Evolutionary conservation across 2,888 invertebrate species (phyloP).

Genomic region (Mythimna vitellina): DNA sequence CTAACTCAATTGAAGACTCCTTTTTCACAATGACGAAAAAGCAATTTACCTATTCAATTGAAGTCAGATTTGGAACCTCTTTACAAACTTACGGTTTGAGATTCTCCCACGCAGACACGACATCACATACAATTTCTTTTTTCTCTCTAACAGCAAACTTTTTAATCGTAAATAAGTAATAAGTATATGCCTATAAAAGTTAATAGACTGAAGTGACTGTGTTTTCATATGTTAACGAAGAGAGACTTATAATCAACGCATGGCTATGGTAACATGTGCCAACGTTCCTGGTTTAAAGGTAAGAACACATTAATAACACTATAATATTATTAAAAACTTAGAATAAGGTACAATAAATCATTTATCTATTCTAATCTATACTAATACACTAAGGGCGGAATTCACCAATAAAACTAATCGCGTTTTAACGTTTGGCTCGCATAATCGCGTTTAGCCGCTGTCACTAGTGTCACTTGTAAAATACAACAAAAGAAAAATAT

Average conservation of each 20-base stretch:
- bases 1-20: neutral
- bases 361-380: too few species aligned
- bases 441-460: too few species aligned
- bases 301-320: conserved; percentile 59
- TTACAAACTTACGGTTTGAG: neutral
- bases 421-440: too few species aligned
- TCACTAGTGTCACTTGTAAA: too few species aligned
- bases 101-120: conserved; percentile 29
- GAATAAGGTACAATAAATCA: neutral
- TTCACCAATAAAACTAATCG: too few species aligned
- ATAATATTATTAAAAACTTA: neutral
- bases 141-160: conserved; percentile 46
- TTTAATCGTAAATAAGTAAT: conserved; percentile 21
- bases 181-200: conserved; percentile 46
- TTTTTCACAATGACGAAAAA: neutral
- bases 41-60: neutral
- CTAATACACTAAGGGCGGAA: too few species aligned
- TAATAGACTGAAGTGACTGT: conserved; percentile 69
- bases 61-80: neutral
- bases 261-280: conserved; percentile 82
- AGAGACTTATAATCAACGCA: conserved; percentile 67
- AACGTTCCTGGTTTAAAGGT: conserved; percentile 78
- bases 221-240: conserved; percentile 69
- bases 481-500: too few species aligned
- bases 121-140: neutral